Evolutionary conservation across 2,113 vertebrate genomes (phyloP).

Genomic region (Cisticola juncidis): DNA sequence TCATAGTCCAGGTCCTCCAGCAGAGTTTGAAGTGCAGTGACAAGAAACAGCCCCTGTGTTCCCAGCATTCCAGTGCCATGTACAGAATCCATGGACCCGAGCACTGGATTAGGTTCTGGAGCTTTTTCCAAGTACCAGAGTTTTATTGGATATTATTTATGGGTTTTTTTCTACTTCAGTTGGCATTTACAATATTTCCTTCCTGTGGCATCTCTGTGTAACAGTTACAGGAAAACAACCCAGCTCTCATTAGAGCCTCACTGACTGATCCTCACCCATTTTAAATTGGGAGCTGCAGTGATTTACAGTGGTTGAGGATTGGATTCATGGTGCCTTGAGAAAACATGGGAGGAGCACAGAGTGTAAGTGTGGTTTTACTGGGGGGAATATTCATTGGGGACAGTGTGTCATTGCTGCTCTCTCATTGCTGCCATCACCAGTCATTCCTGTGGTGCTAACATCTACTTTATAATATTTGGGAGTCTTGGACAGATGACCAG

Average conservation of each 20-base stretch:
- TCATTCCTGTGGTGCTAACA: constrained; percentile 2
- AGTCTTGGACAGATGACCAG: constrained; percentile 8
- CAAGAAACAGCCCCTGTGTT: neutral
- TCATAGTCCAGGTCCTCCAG: neutral
- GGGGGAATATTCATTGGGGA: neutral
- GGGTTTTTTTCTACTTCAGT: neutral
- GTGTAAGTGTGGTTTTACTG: neutral
- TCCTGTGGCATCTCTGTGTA: neutral
- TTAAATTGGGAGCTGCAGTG: constrained; percentile 21
- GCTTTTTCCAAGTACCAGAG: neutral
- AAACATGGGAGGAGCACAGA: neutral
- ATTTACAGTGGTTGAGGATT: neutral
- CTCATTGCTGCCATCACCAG: neutral
- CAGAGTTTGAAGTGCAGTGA: neutral
- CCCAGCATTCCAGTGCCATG: neutral
- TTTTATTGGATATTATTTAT: neutral
- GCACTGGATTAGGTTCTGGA: neutral
- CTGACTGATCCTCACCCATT: neutral
- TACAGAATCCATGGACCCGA: neutral
- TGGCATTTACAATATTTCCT: neutral
- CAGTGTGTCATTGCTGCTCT: constrained; percentile 15
- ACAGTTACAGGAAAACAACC: neutral
- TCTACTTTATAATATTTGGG: neutral
- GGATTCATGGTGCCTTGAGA: constrained; percentile 17
- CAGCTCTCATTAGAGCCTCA: neutral